Evolutionary conservation across 2,888 invertebrate genomes (phyloP), one percentile per base, ranked within the genome.

Genomic region (Eupithecia abbreviata): DNA sequence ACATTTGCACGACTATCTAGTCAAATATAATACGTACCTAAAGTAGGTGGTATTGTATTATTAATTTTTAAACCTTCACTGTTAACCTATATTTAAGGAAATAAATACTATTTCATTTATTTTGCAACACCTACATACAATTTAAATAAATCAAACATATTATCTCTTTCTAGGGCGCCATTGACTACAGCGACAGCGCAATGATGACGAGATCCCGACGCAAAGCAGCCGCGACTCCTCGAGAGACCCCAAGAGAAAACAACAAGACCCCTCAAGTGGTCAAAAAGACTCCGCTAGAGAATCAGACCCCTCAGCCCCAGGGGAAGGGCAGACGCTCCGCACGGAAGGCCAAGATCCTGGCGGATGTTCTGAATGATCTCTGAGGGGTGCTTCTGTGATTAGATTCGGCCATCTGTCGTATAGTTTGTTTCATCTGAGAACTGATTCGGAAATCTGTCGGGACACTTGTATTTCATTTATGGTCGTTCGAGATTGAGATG

Each of bases 181-280:
- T 77, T 0, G 89, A 87, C 9, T 18, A 18, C 55, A 18, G 18
- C 18, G 85, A 80, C 10, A 87, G 87, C 62, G 89, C 90, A 0
- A 84, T 89, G 0, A 81, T 87, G 80, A 92, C 92, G 0, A 84
- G 92, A 45, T 90, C 90, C 58, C 85, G 88, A 2, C 84, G 92
- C 4, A 90, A 89, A 83, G 91, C 88, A 74, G 66, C 85, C 18
- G 82, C 84, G 10, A 85, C 84, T 4, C 84, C 87, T 12, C 73
- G 72, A 3, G 42, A 49, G 41, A n/a, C 18, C n/a, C 3, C 5
- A 3, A 18, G 18, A 18, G 55, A 9, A 3, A 18, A 77, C 75
- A 82, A 1, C 80, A 81, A n/a, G 83, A n/a, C 67, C 15, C 67
- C 67, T 0, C 42, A 65, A 41, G 30, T 10, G 41, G 10, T 4